Conservation (phyloP, 2,888 invertebrate species). For the Latrodectus elegans region DNA sequence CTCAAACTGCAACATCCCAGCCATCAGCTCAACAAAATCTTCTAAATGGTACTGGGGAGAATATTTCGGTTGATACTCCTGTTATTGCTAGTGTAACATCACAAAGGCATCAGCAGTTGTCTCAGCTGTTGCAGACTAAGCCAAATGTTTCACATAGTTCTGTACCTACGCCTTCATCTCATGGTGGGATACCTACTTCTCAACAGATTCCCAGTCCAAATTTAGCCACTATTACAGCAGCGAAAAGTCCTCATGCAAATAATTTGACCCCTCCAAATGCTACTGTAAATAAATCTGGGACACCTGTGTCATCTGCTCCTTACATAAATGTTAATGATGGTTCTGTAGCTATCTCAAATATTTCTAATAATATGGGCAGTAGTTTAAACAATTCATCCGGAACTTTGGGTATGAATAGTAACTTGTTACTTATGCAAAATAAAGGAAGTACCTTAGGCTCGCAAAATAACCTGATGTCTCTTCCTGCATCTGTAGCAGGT, state of each 20-base stretch:
- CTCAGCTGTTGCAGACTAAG: conserved; percentile 71
- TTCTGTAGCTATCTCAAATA: conserved; percentile 67
- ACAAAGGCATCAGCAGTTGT: conserved; percentile 70
- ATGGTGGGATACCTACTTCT: conserved; percentile 54
- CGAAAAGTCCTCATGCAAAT: conserved; percentile 71
- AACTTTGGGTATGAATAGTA: conserved; percentile 59
- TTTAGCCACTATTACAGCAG: conserved; percentile 68
- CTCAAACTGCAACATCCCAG: conserved; percentile 70
- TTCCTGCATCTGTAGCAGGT: conserved; percentile 58
- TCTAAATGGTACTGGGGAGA: conserved; percentile 71
- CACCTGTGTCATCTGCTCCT: conserved; percentile 71
- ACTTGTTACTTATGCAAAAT: conserved; percentile 56
- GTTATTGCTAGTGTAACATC: conserved; percentile 56
- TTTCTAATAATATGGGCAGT: conserved; percentile 69
- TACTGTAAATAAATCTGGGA: conserved; percentile 79
- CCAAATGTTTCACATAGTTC: conserved; percentile 67
- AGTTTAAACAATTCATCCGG: conserved; percentile 64
- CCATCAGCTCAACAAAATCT: conserved; percentile 65
- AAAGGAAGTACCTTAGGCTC: conserved; percentile 64
- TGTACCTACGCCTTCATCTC: conserved; percentile 43
- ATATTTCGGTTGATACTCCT: conserved; percentile 40
- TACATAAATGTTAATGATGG: conserved; percentile 71
- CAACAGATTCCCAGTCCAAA: conserved; percentile 69
- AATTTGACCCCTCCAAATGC: conserved; percentile 85
- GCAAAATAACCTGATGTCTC: conserved; percentile 61